Evolutionary conservation across 2,113 vertebrate species (phyloP).

Genomic region (Erythrolamprus reginae): DNA sequence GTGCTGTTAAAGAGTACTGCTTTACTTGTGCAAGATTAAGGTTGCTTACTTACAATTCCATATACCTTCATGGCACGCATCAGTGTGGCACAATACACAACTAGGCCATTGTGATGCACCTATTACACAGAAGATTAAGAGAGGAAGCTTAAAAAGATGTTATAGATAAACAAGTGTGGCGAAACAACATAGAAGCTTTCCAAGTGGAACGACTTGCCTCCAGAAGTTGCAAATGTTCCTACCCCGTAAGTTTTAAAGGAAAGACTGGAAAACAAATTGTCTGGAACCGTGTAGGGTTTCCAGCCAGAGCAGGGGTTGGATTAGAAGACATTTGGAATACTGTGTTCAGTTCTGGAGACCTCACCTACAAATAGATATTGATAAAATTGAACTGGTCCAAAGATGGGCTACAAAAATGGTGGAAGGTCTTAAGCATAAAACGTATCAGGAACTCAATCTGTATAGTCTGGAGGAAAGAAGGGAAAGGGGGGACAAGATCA

Average conservation of each 20-base stretch:
- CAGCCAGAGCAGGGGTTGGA: no score
- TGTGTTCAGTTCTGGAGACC: no score
- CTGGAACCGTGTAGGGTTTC: background rate
- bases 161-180: background rate
- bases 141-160: background rate
- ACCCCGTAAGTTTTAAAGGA: background rate
- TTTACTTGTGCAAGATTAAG: background rate
- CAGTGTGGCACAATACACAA: background rate
- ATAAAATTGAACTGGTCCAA: no score
- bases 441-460: no score
- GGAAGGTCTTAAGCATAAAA: no score
- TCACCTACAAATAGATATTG: no score
- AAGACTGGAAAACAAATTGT: background rate
- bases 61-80: background rate
- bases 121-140: background rate
- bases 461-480: no score
- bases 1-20: accelerated
- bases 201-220: background rate
- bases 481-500: no score
- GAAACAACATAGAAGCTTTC: background rate
- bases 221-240: background rate
- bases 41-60: background rate
- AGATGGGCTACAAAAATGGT: no score
- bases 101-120: background rate
- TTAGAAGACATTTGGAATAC: no score